phyloP scores from a whole-genome alignment of 2,797 vertebrate species.

The Octomys mimax region DNA sequence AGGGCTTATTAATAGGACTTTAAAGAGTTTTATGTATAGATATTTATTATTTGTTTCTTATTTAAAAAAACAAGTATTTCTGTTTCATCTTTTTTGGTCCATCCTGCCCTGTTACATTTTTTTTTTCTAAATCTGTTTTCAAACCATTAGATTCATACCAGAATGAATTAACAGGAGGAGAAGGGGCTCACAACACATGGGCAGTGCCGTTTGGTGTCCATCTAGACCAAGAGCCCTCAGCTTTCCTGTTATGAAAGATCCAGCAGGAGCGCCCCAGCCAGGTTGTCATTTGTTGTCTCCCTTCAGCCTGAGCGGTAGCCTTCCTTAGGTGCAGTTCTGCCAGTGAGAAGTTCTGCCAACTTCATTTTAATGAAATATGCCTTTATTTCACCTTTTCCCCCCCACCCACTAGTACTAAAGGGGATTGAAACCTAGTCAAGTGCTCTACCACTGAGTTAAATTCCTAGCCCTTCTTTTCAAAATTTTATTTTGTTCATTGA shows the following conservation, averaged over 20 bases:
- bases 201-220: not conserved
- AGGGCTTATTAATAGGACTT: slow-evolving; percentile 19
- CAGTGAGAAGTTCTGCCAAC: not conserved
- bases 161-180: not conserved
- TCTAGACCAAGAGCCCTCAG: not conserved
- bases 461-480: not conserved
- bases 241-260: not conserved
- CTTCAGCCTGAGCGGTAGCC: not conserved
- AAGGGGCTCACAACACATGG: not conserved
- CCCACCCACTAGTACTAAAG: not conserved
- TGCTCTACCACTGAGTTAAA: not conserved
- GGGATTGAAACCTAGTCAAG: not conserved
- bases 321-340: not conserved
- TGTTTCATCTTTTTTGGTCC: not conserved
- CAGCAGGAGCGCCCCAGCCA: not conserved
- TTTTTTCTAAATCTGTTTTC: not conserved
- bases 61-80: not conserved
- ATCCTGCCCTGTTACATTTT: not conserved
- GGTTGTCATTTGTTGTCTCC: not conserved
- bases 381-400: not conserved
- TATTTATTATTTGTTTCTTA: slow-evolving; percentile 9
- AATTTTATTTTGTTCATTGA: not conserved
- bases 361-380: slow-evolving; percentile 8
- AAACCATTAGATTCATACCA: not conserved
- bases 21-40: slow-evolving; percentile 52